phyloP scores from a whole-genome alignment of 2,113 vertebrate genomes.

The Galeopterus variegatus region DNA sequence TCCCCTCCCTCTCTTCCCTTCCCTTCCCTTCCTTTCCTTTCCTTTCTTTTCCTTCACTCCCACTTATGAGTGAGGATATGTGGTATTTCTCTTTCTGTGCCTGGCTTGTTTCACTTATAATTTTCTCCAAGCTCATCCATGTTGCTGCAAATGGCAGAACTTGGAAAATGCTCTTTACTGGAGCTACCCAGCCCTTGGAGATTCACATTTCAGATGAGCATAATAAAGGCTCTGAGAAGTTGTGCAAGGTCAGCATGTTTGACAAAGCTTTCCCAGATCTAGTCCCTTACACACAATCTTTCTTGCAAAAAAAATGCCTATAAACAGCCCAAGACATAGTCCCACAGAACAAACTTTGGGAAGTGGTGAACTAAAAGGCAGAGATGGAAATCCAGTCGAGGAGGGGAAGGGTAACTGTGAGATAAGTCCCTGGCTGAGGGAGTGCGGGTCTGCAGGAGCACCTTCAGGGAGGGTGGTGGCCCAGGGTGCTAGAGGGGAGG shows the following conservation, averaged over 20 bases:
- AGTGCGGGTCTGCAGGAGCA: neutral
- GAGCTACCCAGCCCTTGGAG: neutral
- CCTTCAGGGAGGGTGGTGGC: neutral
- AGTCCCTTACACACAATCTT: neutral
- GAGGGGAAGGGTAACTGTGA: neutral
- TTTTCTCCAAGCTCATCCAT: too few relatives aligned
- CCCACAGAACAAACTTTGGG: neutral
- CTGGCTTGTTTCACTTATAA: too few relatives aligned
- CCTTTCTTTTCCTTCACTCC: too few relatives aligned
- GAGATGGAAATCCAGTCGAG: neutral
- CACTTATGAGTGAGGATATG: too few relatives aligned
- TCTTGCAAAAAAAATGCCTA: slow-evolving; percentile 27
- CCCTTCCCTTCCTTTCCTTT: too few relatives aligned
- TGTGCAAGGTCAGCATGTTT: neutral
- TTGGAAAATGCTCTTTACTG: neutral
- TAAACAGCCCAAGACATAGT: neutral
- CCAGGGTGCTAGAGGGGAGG: neutral
- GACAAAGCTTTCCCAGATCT: neutral
- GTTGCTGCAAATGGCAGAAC: neutral
- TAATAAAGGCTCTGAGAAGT: slow-evolving; percentile 18
- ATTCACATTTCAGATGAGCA: neutral
- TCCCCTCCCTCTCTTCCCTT: neutral
- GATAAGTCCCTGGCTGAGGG: neutral
- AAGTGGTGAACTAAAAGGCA: neutral
- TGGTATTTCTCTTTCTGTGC: too few relatives aligned